Conservation (phyloP, 2,113 vertebrate species). For the Crotalus tigris region DNA sequence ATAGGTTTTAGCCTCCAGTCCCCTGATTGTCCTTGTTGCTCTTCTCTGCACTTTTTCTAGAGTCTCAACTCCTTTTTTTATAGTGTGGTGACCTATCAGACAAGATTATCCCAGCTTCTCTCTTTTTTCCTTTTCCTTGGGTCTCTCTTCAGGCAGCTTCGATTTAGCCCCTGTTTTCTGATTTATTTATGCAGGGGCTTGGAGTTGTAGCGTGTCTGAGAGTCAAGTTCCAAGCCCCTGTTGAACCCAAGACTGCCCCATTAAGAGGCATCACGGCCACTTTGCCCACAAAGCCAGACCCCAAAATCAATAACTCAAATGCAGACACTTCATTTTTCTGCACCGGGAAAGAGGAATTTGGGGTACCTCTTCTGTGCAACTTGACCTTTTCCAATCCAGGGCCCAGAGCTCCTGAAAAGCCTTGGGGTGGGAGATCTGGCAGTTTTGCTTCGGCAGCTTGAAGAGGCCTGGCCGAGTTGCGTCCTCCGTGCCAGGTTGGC, state of each 20-base stretch:
- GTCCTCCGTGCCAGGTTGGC: conserved; percentile 43
- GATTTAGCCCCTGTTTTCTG: conserved; percentile 26
- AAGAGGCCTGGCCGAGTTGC: background rate
- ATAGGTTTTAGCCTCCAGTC: no score
- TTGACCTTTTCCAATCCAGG: conserved; percentile 60
- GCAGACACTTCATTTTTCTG: background rate
- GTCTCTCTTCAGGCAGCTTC: background rate
- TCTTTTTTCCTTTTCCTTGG: background rate
- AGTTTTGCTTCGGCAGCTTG: conserved; percentile 5
- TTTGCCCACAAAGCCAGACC: background rate
- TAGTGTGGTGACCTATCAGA: conserved; percentile 57
- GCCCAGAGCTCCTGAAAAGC: conserved; percentile 40
- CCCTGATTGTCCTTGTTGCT: no score
- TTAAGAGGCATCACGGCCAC: background rate
- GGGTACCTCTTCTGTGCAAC: conserved; percentile 50
- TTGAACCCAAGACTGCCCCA: background rate
- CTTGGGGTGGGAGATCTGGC: conserved; percentile 45
- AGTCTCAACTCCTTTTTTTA: no score
- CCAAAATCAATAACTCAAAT: background rate
- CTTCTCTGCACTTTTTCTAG: no score
- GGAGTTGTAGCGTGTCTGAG: background rate
- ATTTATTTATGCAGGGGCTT: background rate
- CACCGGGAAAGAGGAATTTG: background rate
- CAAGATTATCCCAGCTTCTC: conserved; percentile 35
- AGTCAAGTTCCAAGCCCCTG: background rate